Conservation (phyloP, 2,797 vertebrate species). For the Sylvia borin region DNA sequence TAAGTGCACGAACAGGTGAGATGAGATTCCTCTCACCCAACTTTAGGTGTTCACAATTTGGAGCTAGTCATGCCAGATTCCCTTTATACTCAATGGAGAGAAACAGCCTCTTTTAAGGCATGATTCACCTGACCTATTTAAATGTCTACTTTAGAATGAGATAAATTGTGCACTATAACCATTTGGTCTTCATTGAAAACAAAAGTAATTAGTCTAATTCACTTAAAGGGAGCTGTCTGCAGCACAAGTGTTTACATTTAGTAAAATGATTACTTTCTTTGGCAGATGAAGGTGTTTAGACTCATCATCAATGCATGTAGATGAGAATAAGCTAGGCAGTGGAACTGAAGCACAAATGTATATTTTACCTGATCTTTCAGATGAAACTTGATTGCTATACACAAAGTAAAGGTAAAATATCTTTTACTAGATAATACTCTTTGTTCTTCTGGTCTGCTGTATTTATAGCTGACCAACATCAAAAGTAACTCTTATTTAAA, state of each 20-base stretch:
- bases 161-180: constrained; percentile 1
- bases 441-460: not conserved
- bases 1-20: constrained; percentile 20
- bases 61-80: constrained; percentile 12
- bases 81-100: not conserved
- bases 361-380: not conserved
- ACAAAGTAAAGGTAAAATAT: not conserved
- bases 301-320: not conserved
- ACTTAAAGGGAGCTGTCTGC: constrained; percentile 16
- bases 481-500: not conserved
- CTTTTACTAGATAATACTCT: not conserved
- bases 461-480: not conserved
- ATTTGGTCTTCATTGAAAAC: constrained; percentile 6
- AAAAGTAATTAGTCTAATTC: constrained; percentile 19
- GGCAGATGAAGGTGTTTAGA: not conserved
- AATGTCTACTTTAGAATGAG: constrained; percentile 15
- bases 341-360: not conserved
- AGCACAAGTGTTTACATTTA: not conserved
- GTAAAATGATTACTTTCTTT: not conserved
- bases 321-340: not conserved
- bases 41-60: not conserved
- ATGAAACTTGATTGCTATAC: not conserved
- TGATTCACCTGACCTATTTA: constrained; percentile 55
- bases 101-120: constrained; percentile 7
- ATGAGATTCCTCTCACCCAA: constrained; percentile 44